Percentiles rank a stretch among this genome's conserved stretches.
These are phyloP conservation scores for Drosophila saltans DNA, from an alignment of 1,140 invertebrate species.

Conservation along the genomic window DNA sequence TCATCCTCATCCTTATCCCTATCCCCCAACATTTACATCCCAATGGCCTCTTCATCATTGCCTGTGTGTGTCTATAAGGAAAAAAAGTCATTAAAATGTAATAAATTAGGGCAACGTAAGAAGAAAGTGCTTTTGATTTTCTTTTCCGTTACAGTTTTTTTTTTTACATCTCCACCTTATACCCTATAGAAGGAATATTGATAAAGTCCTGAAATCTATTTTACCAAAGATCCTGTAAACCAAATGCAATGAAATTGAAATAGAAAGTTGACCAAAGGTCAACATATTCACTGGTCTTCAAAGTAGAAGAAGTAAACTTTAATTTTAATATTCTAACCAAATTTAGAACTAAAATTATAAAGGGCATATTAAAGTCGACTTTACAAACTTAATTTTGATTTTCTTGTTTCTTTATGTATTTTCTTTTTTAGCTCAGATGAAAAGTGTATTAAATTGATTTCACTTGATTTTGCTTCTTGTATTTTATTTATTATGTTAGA, in stretches of 20 bases:
- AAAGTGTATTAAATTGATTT: constrained; percentile 75
- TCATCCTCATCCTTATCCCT: no score
- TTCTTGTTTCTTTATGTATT: background rate
- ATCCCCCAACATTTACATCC: background rate
- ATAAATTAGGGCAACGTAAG: constrained; percentile 70
- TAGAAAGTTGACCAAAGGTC: no score
- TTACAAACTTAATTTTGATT: background rate
- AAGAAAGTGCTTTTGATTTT: constrained; percentile 13
- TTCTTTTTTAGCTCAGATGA: constrained; percentile 27
- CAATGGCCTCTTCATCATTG: background rate
- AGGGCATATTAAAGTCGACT: background rate
- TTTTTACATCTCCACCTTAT: no score
- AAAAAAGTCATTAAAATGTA: constrained; percentile 79
- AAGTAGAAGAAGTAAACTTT: no score
- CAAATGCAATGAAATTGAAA: no score
- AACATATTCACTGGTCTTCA: no score
- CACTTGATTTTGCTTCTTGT: constrained; percentile 67
- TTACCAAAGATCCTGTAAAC: no score
- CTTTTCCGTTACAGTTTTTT: background rate
- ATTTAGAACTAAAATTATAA: background rate
- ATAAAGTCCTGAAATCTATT: no score
- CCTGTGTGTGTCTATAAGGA: constrained; percentile 45
- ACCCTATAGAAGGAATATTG: no score
- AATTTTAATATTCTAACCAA: no score
- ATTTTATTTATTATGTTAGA: constrained; percentile 63